Evolutionary conservation across 2,888 invertebrate species (phyloP).

Genomic region (Cecidostiba fungosa): DNA sequence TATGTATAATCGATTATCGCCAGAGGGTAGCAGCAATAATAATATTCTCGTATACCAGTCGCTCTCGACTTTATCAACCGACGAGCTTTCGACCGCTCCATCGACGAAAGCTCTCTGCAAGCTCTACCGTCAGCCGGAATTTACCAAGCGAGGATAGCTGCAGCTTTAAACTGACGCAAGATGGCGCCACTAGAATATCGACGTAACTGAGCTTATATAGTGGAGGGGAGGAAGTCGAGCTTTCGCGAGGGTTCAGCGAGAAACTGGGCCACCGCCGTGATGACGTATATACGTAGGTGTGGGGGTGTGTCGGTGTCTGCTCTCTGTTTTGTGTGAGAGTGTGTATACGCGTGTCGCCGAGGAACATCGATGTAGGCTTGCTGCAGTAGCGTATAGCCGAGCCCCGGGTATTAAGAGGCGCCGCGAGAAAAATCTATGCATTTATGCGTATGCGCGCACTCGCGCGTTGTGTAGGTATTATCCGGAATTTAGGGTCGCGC

Average conservation of each 20-base stretch:
- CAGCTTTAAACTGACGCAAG: not conserved
- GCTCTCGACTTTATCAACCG: conserved; percentile 27
- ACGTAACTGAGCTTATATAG: not conserved
- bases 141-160: not conserved
- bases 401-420: conserved; percentile 9
- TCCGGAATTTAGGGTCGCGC: not conserved
- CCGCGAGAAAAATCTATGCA: conserved; percentile 20
- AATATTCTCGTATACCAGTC: not conserved
- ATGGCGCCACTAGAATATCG: not conserved
- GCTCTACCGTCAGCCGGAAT: not conserved
- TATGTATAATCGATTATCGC: not conserved
- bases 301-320: not conserved
- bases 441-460: conserved; percentile 1
- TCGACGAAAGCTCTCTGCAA: not conserved
- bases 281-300: not conserved
- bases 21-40: not conserved
- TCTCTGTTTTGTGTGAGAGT: not conserved
- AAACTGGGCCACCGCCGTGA: conserved; percentile 31
- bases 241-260: conserved; percentile 2
- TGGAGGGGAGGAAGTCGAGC: not conserved
- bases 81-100: conserved; percentile 18
- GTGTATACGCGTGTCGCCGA: not conserved
- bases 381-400: not conserved
- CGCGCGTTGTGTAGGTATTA: too few relatives aligned
- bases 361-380: conserved; percentile 8